A percentile compares a stretch with the other conserved stretches of the same genome.
These are phyloP conservation scores for Hemicordylus capensis DNA, from an alignment of 2,113 vertebrate species.

Conservation along the genomic window DNA sequence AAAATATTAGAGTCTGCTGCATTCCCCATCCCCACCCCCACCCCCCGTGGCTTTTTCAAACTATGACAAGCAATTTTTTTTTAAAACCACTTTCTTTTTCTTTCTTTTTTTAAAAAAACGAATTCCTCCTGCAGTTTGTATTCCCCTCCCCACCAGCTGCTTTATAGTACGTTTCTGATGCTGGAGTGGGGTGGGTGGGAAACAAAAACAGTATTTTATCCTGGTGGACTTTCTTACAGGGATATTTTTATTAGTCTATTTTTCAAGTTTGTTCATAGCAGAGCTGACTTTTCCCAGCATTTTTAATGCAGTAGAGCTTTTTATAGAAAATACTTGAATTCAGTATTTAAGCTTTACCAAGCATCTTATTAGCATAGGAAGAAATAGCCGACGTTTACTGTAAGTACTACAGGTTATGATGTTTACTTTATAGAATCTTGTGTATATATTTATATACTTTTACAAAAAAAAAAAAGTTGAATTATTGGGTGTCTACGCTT, in stretches of 20 bases:
- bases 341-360: constrained; percentile 75
- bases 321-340: constrained; percentile 76
- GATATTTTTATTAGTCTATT: constrained; percentile 54
- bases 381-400: constrained; percentile 72
- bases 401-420: constrained; percentile 71
- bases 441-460: constrained; percentile 85
- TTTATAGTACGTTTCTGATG: constrained; percentile 47
- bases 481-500: constrained; percentile 68
- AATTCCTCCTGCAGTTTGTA: constrained; percentile 49
- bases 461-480: constrained; percentile 60
- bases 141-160: constrained; percentile 32
- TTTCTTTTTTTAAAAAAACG: constrained; percentile 39
- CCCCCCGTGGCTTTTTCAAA: constrained; percentile 67
- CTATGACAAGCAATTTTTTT: constrained; percentile 51
- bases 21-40: too few species aligned
- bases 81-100: constrained; percentile 37
- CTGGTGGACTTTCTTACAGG: constrained; percentile 55
- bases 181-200: constrained; percentile 15
- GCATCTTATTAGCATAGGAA: constrained; percentile 67
- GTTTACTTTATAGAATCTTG: constrained; percentile 76
- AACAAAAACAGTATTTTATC: constrained; percentile 68
- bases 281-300: constrained; percentile 62
- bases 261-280: constrained; percentile 76
- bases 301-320: constrained; percentile 69
- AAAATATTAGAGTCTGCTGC: constrained; percentile 63